These are phyloP conservation scores for Andrena fulva DNA, from an alignment of 2,888 invertebrate species.

Conservation along the genomic window DNA sequence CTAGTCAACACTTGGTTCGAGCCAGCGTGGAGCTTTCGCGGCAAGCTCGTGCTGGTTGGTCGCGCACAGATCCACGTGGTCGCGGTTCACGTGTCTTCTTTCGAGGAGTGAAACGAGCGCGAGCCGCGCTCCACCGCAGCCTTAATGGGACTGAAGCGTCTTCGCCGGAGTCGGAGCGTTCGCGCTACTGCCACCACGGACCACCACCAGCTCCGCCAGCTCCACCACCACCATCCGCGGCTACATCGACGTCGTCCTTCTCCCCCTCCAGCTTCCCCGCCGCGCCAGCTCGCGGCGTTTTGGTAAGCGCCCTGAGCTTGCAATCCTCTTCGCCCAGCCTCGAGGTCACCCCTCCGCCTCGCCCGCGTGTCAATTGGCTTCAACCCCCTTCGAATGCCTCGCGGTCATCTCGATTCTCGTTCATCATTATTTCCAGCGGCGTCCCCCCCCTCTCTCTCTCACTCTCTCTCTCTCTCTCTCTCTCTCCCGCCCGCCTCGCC, in stretches of 20 bases:
- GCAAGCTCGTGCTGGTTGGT: conserved; percentile 37
- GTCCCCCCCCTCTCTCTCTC: neutral
- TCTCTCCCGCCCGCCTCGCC: neutral
- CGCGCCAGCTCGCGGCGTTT: conserved; percentile 56
- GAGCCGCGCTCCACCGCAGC: conserved; percentile 79
- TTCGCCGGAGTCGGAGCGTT: conserved; percentile 53
- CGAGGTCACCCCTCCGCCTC: conserved; percentile 49
- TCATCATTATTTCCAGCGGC: conserved; percentile 27
- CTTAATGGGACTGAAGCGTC: conserved; percentile 78
- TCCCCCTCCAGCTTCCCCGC: conserved; percentile 18
- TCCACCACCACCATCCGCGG: conserved; percentile 2
- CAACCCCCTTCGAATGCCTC: conserved; percentile 27
- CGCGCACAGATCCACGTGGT: conserved; percentile 71
- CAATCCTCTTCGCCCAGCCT: conserved; percentile 59
- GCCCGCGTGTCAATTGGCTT: conserved; percentile 56
- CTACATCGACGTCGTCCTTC: conserved; percentile 39
- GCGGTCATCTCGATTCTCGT: conserved; percentile 49
- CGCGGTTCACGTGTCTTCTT: conserved; percentile 75
- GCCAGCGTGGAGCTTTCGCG: conserved; percentile 49
- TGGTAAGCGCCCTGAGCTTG: conserved; percentile 65
- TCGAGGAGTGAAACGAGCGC: conserved; percentile 68
- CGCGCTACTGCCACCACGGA: conserved; percentile 60
- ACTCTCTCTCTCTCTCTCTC: no score
- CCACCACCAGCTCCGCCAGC: conserved; percentile 13
- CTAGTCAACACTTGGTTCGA: conserved; percentile 45